Conservation (phyloP, 2,888 invertebrate genomes). For the Lithophane leautieri region DNA sequence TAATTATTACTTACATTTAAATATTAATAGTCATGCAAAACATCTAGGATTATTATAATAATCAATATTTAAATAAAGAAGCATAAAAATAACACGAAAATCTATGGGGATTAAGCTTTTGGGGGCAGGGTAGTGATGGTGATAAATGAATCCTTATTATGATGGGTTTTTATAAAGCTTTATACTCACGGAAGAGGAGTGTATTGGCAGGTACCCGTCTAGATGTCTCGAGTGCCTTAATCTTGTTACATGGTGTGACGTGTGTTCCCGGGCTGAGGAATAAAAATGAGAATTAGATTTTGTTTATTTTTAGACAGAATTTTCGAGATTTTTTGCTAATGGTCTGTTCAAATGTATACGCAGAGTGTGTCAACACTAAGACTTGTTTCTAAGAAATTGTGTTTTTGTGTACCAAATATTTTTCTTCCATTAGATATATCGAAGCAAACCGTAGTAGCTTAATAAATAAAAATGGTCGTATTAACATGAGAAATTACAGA, state of each 20-base stretch:
- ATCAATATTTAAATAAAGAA: conserved; percentile 77
- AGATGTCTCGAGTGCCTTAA: conserved; percentile 86
- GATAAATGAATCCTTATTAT: conserved; percentile 57
- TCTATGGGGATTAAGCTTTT: conserved; percentile 84
- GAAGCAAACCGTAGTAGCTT: background rate
- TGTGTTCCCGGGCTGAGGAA: conserved; percentile 84
- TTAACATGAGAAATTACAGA: background rate
- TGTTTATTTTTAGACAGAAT: background rate
- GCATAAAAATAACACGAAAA: conserved; percentile 82
- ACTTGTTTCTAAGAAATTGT: background rate
- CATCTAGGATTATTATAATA: conserved; percentile 64
- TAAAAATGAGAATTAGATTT: conserved; percentile 57
- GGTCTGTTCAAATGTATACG: background rate
- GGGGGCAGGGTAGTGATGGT: conserved; percentile 73
- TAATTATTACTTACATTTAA: conserved; percentile 41
- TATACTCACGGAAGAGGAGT: conserved; percentile 84
- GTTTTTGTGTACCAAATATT: background rate
- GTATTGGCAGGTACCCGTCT: conserved; percentile 80
- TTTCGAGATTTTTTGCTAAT: conserved; percentile 20
- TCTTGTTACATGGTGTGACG: conserved; percentile 84
- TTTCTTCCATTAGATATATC: background rate
- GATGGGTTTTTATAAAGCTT: conserved; percentile 53
- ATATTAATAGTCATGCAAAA: conserved; percentile 73
- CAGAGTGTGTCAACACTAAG: conserved; percentile 39
- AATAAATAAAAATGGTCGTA: background rate